Evolutionary conservation across 2,888 invertebrate species (phyloP), one percentile per base, ranked within the genome.

Genomic region (Chironomus tentans): DNA sequence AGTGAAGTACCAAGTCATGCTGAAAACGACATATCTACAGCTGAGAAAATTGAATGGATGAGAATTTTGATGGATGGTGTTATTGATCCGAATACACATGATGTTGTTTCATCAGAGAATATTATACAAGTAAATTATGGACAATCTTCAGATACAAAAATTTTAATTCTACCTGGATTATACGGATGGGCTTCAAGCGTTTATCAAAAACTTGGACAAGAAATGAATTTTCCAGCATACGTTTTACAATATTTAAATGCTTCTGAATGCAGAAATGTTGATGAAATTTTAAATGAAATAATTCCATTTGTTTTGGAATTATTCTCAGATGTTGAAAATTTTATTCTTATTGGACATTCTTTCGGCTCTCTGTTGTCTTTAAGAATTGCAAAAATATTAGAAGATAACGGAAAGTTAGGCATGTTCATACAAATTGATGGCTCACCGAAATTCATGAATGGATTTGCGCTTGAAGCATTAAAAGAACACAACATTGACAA

Each of bases 401-500:
- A 94, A 82, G 84, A 83, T 6, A 85, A 80, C 1, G 91, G 91
- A 78, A 85, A 85, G 73, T 84, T 81, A 13, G 92, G 92, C 2
- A 85, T 87, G 56, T 79, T 93, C 1, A 85, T 91, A 79, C 87
- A 94, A 13, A 86, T 98, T 70, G 97, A 97, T 81, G 95, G 95
- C 10, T 87, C 92, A 0, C 93, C 93, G 0, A 87, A 89, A 46
- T 89, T 56, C n/a, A 1, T 4, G 2, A 28, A 28, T 4, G 6
- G 18, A 56, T 56, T 18, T 18, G 56, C 56, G 7, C 5, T 5
- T 7, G 5, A 56, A 56, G 18, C 4, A 15, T 15, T 18, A 4
- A 15, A 7, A 18, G 56, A 56, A 56, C 7, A 56, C 15, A 56
- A 56, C n/a, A 7, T 18, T 18, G 4, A 15, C 3, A 15, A 15